Percentiles rank a stretch among this genome's conserved stretches.
Evolutionary conservation across 2,888 invertebrate genomes (phyloP).

Genomic region (Fragum whitleyi): DNA sequence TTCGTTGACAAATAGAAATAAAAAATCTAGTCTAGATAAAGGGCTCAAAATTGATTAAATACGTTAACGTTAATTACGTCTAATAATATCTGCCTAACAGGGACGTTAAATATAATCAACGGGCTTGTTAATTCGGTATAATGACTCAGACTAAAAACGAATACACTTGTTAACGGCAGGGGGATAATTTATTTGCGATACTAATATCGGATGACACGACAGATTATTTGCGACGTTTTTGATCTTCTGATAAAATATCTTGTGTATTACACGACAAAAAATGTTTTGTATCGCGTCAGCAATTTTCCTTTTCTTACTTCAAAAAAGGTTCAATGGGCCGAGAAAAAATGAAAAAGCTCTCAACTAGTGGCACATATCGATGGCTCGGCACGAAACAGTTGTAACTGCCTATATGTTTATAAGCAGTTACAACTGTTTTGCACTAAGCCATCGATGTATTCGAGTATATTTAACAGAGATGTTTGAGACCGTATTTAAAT

Average conservation of each 20-base stretch:
- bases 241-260: conserved; percentile 1
- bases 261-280: conserved; percentile 4
- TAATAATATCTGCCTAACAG: neutral
- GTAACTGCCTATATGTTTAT: too few species aligned
- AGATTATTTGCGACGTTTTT: conserved; percentile 3
- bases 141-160: conserved; percentile 12
- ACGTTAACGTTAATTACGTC: neutral
- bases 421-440: too few species aligned
- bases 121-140: conserved; percentile 3
- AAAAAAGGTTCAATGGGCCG: neutral
- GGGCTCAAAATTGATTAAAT: too few species aligned
- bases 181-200: conserved; percentile 6
- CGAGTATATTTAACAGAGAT: too few species aligned
- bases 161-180: neutral
- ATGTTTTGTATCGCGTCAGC: neutral
- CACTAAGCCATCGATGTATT: too few species aligned
- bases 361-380: too few species aligned
- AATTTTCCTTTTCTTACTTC: neutral
- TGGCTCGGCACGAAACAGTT: too few species aligned
- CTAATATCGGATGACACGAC: conserved; percentile 14
- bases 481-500: too few species aligned
- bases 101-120: neutral
- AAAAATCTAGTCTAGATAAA: too few species aligned
- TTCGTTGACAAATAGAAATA: too few species aligned
- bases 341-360: too few species aligned